These are phyloP conservation scores for Lutjanus argentimaculatus DNA, from an alignment of 2,797 vertebrate species.

Conservation along the genomic window DNA sequence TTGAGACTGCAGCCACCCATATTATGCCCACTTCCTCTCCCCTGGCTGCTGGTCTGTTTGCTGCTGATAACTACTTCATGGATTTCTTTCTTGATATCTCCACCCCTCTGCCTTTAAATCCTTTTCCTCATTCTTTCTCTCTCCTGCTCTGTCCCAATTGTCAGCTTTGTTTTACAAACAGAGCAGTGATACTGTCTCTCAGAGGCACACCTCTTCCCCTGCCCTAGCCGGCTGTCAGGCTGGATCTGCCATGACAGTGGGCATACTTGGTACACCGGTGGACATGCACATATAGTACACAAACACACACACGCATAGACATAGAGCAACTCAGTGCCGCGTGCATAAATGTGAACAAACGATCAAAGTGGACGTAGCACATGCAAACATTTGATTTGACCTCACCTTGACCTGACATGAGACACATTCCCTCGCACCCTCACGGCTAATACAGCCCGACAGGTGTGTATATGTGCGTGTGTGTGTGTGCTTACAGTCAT, in stretches of 20 bases:
- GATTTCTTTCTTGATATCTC: conserved; percentile 57
- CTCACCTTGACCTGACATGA: conserved; percentile 71
- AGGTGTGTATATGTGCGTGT: conserved; percentile 44
- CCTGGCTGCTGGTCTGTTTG: conserved; percentile 60
- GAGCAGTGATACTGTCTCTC: conserved; percentile 71
- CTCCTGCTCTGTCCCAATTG: conserved; percentile 50
- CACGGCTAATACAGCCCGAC: conserved; percentile 60
- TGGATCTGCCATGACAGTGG: conserved; percentile 62
- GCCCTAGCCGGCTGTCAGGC: conserved; percentile 67
- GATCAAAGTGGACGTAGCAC: conserved; percentile 32
- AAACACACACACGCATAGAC: conserved; percentile 23
- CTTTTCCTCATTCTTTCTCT: conserved; percentile 30
- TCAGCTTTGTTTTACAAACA: conserved; percentile 76
- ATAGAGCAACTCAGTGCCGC: not conserved
- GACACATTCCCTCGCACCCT: conserved; percentile 40
- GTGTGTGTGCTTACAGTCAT: conserved; percentile 47
- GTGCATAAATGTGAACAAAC: conserved; percentile 27
- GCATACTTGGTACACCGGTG: conserved; percentile 35
- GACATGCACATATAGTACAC: conserved; percentile 25
- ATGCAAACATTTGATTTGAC: conserved; percentile 31
- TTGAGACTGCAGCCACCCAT: conserved; percentile 34
- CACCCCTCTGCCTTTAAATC: conserved; percentile 57
- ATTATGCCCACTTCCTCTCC: conserved; percentile 39
- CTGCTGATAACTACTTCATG: conserved; percentile 68
- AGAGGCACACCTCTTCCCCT: conserved; percentile 56